Evolutionary conservation across 2,888 invertebrate genomes (phyloP).

Genomic region (Belgica antarctica): DNA sequence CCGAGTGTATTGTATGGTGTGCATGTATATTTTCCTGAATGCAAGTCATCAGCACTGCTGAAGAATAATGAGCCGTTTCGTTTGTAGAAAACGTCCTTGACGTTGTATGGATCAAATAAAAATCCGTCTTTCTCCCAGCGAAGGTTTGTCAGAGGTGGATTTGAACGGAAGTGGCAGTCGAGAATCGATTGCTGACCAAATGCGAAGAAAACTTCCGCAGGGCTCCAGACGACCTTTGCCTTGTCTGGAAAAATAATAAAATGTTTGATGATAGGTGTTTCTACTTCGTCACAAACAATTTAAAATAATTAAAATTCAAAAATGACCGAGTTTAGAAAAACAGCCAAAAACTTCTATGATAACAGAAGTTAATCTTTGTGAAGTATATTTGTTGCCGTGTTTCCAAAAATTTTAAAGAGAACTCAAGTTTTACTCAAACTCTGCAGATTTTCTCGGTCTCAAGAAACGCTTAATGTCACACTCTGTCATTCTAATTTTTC

Average conservation of each 20-base stretch:
- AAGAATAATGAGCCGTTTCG: slow-evolving; percentile 81
- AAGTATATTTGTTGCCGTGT: neutral
- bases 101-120: slow-evolving; percentile 85
- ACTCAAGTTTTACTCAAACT: too few species aligned
- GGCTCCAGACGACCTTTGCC: slow-evolving; percentile 86
- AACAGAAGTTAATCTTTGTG: too few species aligned
- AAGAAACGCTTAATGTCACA: too few species aligned
- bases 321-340: neutral
- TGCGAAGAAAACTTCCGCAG: slow-evolving; percentile 79
- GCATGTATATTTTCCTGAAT: slow-evolving; percentile 85
- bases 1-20: slow-evolving; percentile 89
- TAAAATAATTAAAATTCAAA: neutral
- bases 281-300: neutral
- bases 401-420: too few species aligned
- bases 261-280: too few species aligned
- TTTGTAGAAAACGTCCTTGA: slow-evolving; percentile 80
- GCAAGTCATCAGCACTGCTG: slow-evolving; percentile 78
- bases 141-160: slow-evolving; percentile 83
- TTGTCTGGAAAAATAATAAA: slow-evolving; percentile 64
- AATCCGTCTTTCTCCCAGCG: slow-evolving; percentile 94
- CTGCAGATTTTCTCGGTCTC: too few species aligned
- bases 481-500: too few species aligned
- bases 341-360: too few species aligned
- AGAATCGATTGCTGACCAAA: slow-evolving; percentile 78
- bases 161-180: slow-evolving; percentile 88